Percentiles rank a stretch among this genome's conserved stretches.
phyloP scores from a whole-genome alignment of 2,113 vertebrate species.

The Megaceryle maxima region DNA sequence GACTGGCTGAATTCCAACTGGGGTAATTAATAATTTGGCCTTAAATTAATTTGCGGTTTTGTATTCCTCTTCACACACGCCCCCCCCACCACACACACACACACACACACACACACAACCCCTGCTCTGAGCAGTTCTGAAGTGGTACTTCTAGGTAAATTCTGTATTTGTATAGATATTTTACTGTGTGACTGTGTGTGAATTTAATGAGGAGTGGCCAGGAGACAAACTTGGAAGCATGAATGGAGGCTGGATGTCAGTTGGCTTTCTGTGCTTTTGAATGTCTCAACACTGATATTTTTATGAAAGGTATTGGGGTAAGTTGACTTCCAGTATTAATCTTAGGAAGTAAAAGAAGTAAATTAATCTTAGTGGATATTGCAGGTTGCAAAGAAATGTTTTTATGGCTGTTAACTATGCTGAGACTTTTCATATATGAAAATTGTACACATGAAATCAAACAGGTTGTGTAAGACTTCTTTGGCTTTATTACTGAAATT shows the following conservation, averaged over 20 bases:
- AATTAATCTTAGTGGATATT: background rate
- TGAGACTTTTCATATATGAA: background rate
- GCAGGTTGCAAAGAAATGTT: background rate
- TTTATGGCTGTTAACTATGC: background rate
- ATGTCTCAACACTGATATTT: background rate
- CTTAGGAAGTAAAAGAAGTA: background rate
- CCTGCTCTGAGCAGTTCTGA: background rate
- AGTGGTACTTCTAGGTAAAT: background rate
- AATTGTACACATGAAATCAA: background rate
- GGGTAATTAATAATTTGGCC: background rate
- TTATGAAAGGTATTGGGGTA: background rate
- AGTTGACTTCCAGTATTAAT: background rate
- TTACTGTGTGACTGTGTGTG: background rate
- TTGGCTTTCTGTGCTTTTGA: background rate
- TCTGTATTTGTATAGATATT: background rate
- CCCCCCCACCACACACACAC: too few relatives aligned
- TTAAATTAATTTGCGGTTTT: background rate
- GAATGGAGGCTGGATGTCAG: background rate
- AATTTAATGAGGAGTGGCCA: background rate
- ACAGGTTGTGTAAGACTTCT: slow-evolving; percentile 17
- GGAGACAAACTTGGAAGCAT: background rate
- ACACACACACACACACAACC: too few relatives aligned
- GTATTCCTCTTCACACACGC: background rate
- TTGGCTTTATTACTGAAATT: background rate
- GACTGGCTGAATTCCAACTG: background rate